Percentiles rank a stretch among this genome's conserved stretches.
Conservation (phyloP, 1,140 invertebrate genomes). For the Anastatus disparis region DNA sequence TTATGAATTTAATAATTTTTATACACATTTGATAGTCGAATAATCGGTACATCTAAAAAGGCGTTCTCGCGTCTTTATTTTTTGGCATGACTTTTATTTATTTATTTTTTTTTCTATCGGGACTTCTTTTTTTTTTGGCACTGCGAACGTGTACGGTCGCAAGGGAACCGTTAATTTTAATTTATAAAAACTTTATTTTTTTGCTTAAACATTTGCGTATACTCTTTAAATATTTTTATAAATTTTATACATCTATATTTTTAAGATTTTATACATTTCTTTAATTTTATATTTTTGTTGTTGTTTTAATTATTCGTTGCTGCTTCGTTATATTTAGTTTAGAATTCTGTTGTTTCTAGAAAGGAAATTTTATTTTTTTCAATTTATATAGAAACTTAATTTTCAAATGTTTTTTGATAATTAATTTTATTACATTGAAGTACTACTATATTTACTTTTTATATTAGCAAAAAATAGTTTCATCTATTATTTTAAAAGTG, state of each 20-base stretch:
- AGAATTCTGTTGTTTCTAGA: no score
- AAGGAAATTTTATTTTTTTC: no score
- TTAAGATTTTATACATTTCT: not conserved
- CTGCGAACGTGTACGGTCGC: not conserved
- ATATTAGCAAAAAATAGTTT: not conserved
- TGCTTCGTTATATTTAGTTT: no score
- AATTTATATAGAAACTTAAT: not conserved
- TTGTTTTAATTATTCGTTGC: constrained; percentile 19
- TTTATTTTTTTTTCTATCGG: constrained; percentile 2
- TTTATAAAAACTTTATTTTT: no score
- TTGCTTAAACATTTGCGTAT: not conserved
- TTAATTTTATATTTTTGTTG: not conserved
- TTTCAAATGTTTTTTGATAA: not conserved
- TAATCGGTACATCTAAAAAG: constrained; percentile 9
- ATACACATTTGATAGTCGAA: no score
- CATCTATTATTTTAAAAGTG: not conserved
- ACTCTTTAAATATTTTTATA: not conserved
- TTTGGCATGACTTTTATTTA: constrained; percentile 27
- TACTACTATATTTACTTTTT: not conserved
- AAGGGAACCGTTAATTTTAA: constrained; percentile 7
- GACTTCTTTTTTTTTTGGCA: constrained; percentile 36
- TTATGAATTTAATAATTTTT: no score
- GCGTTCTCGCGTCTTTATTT: constrained; percentile 8
- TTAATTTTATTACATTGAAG: not conserved
- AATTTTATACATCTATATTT: not conserved